Percentiles rank a stretch among this genome's conserved stretches.
These are phyloP conservation scores for Archips xylosteana DNA, from an alignment of 2,888 invertebrate genomes.

Conservation along the genomic window DNA sequence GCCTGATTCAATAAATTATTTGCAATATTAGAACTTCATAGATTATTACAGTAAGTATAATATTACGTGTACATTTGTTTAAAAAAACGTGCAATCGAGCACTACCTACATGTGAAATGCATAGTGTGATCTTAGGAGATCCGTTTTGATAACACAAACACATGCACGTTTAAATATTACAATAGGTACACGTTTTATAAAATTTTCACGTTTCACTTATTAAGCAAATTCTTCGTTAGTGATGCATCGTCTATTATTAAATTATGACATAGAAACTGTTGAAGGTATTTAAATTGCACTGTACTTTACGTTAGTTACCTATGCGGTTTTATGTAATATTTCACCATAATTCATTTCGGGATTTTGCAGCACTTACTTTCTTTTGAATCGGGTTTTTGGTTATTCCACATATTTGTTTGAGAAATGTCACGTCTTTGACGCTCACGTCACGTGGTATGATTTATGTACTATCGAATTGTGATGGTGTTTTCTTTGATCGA, in stretches of 20 bases:
- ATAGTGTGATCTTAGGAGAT: not conserved
- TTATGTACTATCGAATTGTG: too few relatives aligned
- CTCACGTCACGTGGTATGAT: too few relatives aligned
- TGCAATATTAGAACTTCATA: too few relatives aligned
- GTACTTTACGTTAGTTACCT: not conserved
- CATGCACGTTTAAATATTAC: not conserved
- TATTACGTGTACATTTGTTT: too few relatives aligned
- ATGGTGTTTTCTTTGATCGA: too few relatives aligned
- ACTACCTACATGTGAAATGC: not conserved
- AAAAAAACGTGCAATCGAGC: too few relatives aligned
- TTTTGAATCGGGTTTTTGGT: not conserved
- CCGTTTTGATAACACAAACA: not conserved
- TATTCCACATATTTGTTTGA: not conserved
- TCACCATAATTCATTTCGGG: not conserved
- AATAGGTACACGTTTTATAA: constrained; percentile 7
- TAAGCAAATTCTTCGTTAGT: constrained; percentile 16
- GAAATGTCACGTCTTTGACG: not conserved
- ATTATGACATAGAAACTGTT: not conserved
- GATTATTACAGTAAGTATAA: too few relatives aligned
- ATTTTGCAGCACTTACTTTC: not conserved
- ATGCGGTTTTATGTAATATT: constrained; percentile 3
- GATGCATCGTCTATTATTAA: constrained; percentile 22
- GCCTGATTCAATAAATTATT: too few relatives aligned
- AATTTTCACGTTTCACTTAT: constrained; percentile 25
- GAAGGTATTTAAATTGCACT: constrained; percentile 6